Conservation (phyloP, 2,888 invertebrate genomes). For the Tipula helvola region DNA sequence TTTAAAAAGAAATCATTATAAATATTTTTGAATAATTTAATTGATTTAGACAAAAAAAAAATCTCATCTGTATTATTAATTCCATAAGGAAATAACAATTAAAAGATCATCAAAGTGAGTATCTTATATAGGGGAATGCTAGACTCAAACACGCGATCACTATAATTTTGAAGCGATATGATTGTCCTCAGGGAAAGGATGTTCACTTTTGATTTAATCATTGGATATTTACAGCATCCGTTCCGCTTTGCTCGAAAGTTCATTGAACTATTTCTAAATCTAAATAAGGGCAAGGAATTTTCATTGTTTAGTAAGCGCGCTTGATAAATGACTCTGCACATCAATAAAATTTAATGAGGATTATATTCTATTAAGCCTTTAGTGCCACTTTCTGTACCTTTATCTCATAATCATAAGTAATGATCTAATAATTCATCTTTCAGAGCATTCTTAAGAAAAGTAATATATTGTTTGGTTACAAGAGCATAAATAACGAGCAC, state of each 20-base stretch:
- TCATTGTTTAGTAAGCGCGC: not conserved
- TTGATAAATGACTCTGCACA: not conserved
- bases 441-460: not conserved
- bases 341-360: not conserved
- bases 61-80: not conserved
- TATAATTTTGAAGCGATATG: not conserved
- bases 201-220: too few relatives aligned
- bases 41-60: not conserved
- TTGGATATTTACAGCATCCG: not conserved
- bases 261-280: not conserved
- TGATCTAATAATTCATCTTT: not conserved
- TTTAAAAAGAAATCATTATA: not conserved
- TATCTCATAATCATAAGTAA: not conserved
- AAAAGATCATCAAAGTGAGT: not conserved
- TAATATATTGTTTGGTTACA: not conserved
- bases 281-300: not conserved
- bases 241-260: not conserved
- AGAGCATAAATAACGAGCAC: not conserved
- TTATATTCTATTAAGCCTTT: not conserved
- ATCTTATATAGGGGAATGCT: not conserved
- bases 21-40: not conserved
- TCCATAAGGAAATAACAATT: not conserved
- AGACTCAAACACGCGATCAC: not conserved
- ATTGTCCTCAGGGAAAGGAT: not conserved
- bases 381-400: not conserved